Evolutionary conservation across 2,888 invertebrate species (phyloP), one percentile per base, ranked within the genome.

Genomic region (Dasysyrphus tricinctus): DNA sequence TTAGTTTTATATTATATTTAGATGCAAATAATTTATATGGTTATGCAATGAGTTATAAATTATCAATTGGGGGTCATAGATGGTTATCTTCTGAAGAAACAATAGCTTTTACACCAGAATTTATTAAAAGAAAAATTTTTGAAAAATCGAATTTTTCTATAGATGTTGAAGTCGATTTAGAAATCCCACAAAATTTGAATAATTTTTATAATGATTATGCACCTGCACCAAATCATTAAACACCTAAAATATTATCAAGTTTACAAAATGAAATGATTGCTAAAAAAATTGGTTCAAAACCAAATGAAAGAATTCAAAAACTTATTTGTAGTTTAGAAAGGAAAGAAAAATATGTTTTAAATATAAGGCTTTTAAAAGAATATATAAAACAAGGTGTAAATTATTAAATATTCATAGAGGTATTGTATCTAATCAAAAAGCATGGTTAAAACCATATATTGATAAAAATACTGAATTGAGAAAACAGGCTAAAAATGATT

Each of bases 321-420:
- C 39, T 29, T 61, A 49, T 49, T 61, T 59, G 73, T 24, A 59
- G 47, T 59, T 61, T 59, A 49, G 34, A 73, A 73, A 57, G 37
- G 34, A 72, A 57, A 39, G 57, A 57, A 72, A 61, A 59, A 49
- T 59, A 47, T 49, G 59, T 59, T 59, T 29, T 49, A 59, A 47
- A 44, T n/a, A 74, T 51, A 51, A 61, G 59, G 37, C 61, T 61
- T 51, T 49, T 74, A 61, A 37, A 74, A 74, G 63, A 74, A 61
- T 74, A 74, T 54, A 54, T 54, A 63, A 63, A 75, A 75, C 51
- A 65, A 90, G 91, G 82, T 90, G 91, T 87, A 87, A 39, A 90
- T 88, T 73, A 88, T 92, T 49, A 88, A 90, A 81, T 89, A 90
- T 78, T 89, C 90, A 89, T 83, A 59, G 88, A 37, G 88, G 89